These are phyloP conservation scores for Salmo trutta DNA, from an alignment of 2,797 vertebrate genomes.

Conservation along the genomic window DNA sequence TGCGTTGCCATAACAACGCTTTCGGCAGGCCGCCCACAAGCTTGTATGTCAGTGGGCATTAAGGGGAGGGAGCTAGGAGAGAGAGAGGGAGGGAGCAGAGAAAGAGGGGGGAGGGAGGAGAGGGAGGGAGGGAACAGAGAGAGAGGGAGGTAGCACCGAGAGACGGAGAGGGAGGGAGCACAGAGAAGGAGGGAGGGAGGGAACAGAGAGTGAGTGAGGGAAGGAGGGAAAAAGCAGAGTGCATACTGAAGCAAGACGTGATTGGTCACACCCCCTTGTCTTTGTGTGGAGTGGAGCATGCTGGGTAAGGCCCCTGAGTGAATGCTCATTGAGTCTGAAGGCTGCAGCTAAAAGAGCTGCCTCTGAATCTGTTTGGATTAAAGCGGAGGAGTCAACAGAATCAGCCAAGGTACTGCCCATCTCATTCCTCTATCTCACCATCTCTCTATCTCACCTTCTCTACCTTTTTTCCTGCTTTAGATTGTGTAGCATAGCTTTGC, in stretches of 20 bases:
- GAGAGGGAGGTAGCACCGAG: no score
- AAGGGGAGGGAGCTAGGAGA: slow-evolving; percentile 76
- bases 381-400: slow-evolving; percentile 69
- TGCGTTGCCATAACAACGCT: slow-evolving; percentile 87
- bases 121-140: no score
- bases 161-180: no score
- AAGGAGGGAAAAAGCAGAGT: slow-evolving; percentile 59
- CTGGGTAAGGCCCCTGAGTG: slow-evolving; percentile 87
- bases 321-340: slow-evolving; percentile 86
- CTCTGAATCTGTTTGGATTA: slow-evolving; percentile 77
- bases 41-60: slow-evolving; percentile 82
- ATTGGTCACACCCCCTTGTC: slow-evolving; percentile 97
- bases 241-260: slow-evolving; percentile 83
- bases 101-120: no score
- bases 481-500: slow-evolving; percentile 49
- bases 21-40: slow-evolving; percentile 82
- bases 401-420: slow-evolving; percentile 71
- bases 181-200: no score
- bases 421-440: slow-evolving; percentile 29
- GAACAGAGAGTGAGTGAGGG: slow-evolving; percentile 38
- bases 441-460: background rate
- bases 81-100: slow-evolving; percentile 55
- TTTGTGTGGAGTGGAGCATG: slow-evolving; percentile 89
- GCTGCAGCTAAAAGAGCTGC: slow-evolving; percentile 78
- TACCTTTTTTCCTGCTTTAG: slow-evolving; percentile 28